Percentiles rank a stretch among this genome's conserved stretches.
phyloP scores from a whole-genome alignment of 2,113 vertebrate genomes.

The Gasterosteus nipponicus region DNA sequence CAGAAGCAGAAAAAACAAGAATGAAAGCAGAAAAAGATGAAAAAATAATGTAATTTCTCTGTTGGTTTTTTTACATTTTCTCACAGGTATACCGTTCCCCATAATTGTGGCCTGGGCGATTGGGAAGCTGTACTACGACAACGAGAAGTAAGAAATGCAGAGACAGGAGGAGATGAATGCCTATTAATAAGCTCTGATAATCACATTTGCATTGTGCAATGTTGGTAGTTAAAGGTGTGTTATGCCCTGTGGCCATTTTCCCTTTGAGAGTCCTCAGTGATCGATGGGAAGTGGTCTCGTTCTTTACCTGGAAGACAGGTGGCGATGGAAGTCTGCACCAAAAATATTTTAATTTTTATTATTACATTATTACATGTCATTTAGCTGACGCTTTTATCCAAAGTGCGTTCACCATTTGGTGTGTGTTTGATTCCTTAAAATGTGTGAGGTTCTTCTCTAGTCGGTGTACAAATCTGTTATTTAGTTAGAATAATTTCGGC shows the following conservation, averaged over 20 bases:
- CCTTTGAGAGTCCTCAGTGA: not conserved
- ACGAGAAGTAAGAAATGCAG: constrained; percentile 88
- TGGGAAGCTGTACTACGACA: constrained; percentile 94
- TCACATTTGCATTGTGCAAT: constrained; percentile 47
- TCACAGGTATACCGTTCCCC: constrained; percentile 91
- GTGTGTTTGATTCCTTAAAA: no score
- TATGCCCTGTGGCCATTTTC: not conserved
- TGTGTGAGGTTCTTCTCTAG: not conserved
- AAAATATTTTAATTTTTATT: not conserved
- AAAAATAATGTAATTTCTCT: constrained; percentile 33
- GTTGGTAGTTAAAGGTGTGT: constrained; percentile 29
- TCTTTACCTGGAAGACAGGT: not conserved
- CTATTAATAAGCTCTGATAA: constrained; percentile 30
- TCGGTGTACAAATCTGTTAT: not conserved
- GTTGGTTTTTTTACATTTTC: not conserved
- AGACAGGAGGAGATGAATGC: not conserved
- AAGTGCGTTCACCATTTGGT: no score
- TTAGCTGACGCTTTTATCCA: no score
- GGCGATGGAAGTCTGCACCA: not conserved
- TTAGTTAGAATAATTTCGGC: not conserved
- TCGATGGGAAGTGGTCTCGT: constrained; percentile 1
- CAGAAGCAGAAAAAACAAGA: not conserved
- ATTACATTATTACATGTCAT: no score
- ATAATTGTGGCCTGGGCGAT: constrained; percentile 94
- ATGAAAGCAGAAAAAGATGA: constrained; percentile 43